These are phyloP conservation scores for Hemibagrus guttatus DNA, from an alignment of 2,797 vertebrate genomes.

Conservation along the genomic window DNA sequence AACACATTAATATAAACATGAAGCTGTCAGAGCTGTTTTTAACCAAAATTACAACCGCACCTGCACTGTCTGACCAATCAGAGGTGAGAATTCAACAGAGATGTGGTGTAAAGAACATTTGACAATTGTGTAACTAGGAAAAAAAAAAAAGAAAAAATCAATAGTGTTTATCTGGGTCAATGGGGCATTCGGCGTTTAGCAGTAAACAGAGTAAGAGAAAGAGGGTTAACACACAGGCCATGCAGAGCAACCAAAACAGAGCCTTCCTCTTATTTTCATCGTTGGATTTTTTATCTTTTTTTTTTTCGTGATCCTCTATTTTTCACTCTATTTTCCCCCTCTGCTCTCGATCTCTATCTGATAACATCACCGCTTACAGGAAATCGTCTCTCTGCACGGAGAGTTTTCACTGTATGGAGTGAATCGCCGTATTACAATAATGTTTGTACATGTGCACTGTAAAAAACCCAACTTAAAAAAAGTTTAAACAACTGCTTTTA, in stretches of 20 bases:
- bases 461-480: too few relatives aligned
- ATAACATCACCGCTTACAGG: constrained; percentile 36
- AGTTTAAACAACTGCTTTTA: too few relatives aligned
- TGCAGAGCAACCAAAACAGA: constrained; percentile 33
- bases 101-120: background rate
- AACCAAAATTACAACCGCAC: background rate
- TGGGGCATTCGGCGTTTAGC: background rate
- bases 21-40: too few relatives aligned
- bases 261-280: constrained; percentile 41
- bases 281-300: constrained; percentile 43
- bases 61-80: background rate
- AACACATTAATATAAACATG: background rate
- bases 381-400: constrained; percentile 41
- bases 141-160: background rate
- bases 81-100: background rate
- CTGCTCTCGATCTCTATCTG: constrained; percentile 26
- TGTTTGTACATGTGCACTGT: constrained; percentile 30
- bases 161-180: background rate
- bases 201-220: background rate
- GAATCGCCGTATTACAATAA: constrained; percentile 20
- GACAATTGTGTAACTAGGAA: background rate
- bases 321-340: constrained; percentile 14
- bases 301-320: constrained; percentile 39
- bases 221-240: constrained; percentile 44
- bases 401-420: constrained; percentile 23